These are phyloP conservation scores for Pseudeuparius sepicola DNA, from an alignment of 2,888 invertebrate species.

Conservation along the genomic window DNA sequence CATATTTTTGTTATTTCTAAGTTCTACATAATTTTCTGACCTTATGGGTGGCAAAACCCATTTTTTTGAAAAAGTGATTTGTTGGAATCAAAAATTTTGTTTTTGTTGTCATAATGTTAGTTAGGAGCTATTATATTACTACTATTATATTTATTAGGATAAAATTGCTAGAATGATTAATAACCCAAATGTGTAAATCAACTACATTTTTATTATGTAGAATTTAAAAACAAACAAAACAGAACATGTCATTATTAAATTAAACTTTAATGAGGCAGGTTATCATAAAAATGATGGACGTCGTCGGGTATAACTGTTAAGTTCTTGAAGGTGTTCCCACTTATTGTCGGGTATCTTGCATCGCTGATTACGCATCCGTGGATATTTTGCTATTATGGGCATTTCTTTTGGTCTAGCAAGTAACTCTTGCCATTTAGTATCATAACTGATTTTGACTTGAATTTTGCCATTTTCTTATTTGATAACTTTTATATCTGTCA, in stretches of 20 bases:
- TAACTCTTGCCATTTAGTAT: slow-evolving; percentile 1
- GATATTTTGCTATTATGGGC: slow-evolving; percentile 3
- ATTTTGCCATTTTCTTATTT: no score
- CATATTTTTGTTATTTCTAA: not conserved
- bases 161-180: no score
- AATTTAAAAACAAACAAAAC: not conserved
- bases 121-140: slow-evolving; percentile 1
- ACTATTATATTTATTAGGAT: no score
- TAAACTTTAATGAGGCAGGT: not conserved
- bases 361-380: slow-evolving; percentile 1
- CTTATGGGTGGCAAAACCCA: no score
- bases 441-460: not conserved
- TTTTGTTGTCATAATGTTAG: not conserved
- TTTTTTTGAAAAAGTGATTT: no score
- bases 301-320: slow-evolving; percentile 7
- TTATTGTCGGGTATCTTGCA: slow-evolving; percentile 4
- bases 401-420: slow-evolving; percentile 1
- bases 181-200: no score
- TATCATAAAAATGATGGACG: slow-evolving; percentile 8
- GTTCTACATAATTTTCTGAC: not conserved
- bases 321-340: slow-evolving; percentile 7
- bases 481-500: no score
- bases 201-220: no score
- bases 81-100: no score
- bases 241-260: no score